phyloP scores from a whole-genome alignment of 2,113 vertebrate species.

The Plecotus auritus region DNA sequence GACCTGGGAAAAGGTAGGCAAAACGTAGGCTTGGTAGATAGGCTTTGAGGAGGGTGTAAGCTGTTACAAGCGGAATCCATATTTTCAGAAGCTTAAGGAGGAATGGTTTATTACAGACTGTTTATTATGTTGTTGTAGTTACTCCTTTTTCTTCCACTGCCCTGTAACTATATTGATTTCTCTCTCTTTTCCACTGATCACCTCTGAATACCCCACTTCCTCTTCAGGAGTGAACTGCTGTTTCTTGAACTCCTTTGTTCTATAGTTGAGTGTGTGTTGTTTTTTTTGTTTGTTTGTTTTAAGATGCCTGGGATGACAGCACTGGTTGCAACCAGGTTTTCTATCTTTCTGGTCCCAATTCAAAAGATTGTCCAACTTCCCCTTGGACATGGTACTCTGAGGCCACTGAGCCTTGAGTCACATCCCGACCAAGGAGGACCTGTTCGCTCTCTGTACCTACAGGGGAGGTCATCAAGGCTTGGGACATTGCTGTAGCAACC shows the following conservation, averaged over 20 bases:
- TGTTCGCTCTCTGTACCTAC: not conserved
- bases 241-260: constrained; percentile 10
- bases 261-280: not conserved
- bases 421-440: not conserved
- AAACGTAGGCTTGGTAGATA: not conserved
- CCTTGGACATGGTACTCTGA: not conserved
- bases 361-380: not conserved
- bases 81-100: not conserved
- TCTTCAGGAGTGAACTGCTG: not conserved
- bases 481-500: constrained; percentile 94
- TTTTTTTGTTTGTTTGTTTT: not conserved
- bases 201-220: not conserved
- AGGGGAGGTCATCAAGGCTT: constrained; percentile 98
- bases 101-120: not conserved
- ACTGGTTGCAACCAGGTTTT: not conserved
- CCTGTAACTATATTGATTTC: not conserved
- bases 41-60: not conserved
- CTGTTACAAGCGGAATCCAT: not conserved
- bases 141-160: not conserved
- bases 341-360: not conserved
- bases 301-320: not conserved
- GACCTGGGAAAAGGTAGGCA: constrained; percentile 95
- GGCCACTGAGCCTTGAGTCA: not conserved
- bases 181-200: not conserved
- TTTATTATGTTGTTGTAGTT: not conserved